A percentile compares a stretch with the other conserved stretches of the same genome.
phyloP scores from a whole-genome alignment of 2,888 invertebrate genomes.

The Pyrrhosoma nymphula region DNA sequence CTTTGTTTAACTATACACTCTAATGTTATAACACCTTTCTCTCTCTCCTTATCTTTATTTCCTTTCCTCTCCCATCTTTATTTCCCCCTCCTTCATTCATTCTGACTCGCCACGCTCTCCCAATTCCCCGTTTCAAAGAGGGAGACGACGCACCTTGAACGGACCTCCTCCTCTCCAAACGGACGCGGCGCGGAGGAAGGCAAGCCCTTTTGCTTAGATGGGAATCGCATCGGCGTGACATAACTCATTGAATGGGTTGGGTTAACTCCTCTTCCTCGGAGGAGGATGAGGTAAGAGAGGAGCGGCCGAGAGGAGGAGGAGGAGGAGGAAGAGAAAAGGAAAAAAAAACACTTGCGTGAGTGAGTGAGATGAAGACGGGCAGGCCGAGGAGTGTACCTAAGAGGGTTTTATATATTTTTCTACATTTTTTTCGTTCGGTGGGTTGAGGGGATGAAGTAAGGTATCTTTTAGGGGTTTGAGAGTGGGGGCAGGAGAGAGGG shows the following conservation, averaged over 20 bases:
- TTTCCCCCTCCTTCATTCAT: not conserved
- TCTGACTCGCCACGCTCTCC: not conserved
- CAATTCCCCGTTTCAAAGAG: not conserved
- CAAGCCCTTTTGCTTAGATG: not conserved
- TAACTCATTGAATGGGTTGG: constrained; percentile 8
- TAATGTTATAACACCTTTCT: constrained; percentile 31
- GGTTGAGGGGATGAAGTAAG: not conserved
- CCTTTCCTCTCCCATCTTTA: not conserved
- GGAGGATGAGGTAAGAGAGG: too few relatives aligned
- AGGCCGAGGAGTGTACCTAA: not conserved
- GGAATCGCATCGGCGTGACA: constrained; percentile 23
- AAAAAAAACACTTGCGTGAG: not conserved
- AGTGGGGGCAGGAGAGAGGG: not conserved
- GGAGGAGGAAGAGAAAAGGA: not conserved
- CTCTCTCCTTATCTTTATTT: constrained; percentile 10
- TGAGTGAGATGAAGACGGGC: not conserved
- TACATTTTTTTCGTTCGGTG: not conserved
- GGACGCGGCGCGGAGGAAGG: not conserved
- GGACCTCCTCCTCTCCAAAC: not conserved
- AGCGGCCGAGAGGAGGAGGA: too few relatives aligned
- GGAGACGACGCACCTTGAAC: not conserved
- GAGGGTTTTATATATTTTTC: not conserved
- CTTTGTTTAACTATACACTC: too few relatives aligned
- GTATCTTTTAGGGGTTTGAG: too few relatives aligned
- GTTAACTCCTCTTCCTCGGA: not conserved